Base-by-base conservation (phyloP, 2,797 vertebrate species). In the Eremophila alpestris region DNA sequence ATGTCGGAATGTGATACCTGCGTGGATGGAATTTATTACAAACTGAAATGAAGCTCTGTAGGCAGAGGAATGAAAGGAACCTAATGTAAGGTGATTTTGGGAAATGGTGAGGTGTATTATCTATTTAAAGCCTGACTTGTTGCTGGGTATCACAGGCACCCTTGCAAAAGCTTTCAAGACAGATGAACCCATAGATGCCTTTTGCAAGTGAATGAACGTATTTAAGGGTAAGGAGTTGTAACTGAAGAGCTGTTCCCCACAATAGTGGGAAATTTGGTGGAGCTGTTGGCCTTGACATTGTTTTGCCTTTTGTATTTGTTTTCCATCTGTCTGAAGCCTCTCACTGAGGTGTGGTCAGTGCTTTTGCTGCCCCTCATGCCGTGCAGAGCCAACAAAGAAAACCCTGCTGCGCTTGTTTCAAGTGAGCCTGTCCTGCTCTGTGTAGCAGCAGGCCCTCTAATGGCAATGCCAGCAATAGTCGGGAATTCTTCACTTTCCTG, bases 361-460 rank as follows among this genome's bases (percentile, higher is more conserved):
- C 24, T 79, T 79, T 90, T 87, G 46, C 73, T 70, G 67, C 40
- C 68, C 10, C 30, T 65, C 16, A 9, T 17, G 38, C 58, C 7
- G 1, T 30, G 21, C 65, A 58, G 65, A 73, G 52, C 36, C 48
- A 21, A 62, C 18, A 24, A 11, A 54, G n/a, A 46, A 54, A 76
- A 43, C 69, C 34, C 13, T 43, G 23, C 40, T n/a, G 27, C 0
- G 0, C 8, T 56, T 23, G 16, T 29, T 77, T 46, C 23, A 27
- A 55, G 55, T 0, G 1, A 32, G 6, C 36, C 65, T 65, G 20
- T 36, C 15, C 46, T 62, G 55, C 76, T 83, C 3, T 32, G 32
- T 55, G 73, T 59, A 67, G 65, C 9, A 32, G 59, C 8, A 56
- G 83, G 84, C 89, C 89, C 93, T 52, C 82, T 95, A 67, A 85